Evolutionary conservation across 2,113 vertebrate genomes (phyloP), one percentile per base, ranked within the genome.

Genomic region (Platanista minor): DNA sequence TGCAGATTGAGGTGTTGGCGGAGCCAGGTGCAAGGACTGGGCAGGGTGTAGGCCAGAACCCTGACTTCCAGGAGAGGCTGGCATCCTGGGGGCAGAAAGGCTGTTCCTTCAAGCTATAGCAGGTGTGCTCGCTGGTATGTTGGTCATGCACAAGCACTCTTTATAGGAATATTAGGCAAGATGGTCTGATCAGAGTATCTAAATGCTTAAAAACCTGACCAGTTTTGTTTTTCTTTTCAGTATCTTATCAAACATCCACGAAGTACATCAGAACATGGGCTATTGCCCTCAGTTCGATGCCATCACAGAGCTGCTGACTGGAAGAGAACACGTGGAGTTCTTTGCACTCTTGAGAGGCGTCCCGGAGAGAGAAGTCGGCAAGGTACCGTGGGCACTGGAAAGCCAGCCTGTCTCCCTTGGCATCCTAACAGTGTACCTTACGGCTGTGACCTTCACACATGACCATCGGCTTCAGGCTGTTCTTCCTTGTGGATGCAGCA

Each of bases 241-340:
- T 83, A 99, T 99, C 96, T 99, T 99, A 96, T 98, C 99, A 61
- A 98, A 99, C 97, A 99, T 99, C 80, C 99, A 99, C 0, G 98
- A 99, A 96, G 99, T 99, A 25, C 99, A 99, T 96, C 99, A 98
- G 98, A 99, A 99, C 98, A 99, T 99, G 99, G 99, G 99, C 5
- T 99, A 99, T 95, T 99, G 99, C 88, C 99, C 99, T 61, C 99
- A 99, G 98, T 99, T 99, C 2, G 99, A 99, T 95, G 99, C 99
- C 97, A 98, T 99, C 97, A 99, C 99, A 8, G 99, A 99, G 46
- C 98, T 99, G 94, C 98, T 99, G 97, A 99, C 99, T 0, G 99
- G 99, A 10, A 97, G 99, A 97, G 99, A 99, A 64, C 99, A 99
- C 0, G 98, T 99, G 98, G 99, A 99, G 96, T 99, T 99, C 95